Evolutionary conservation across 2,113 vertebrate species (phyloP), one percentile per base, ranked within the genome.

Genomic region (Hydrochoerus hydrochaeris): DNA sequence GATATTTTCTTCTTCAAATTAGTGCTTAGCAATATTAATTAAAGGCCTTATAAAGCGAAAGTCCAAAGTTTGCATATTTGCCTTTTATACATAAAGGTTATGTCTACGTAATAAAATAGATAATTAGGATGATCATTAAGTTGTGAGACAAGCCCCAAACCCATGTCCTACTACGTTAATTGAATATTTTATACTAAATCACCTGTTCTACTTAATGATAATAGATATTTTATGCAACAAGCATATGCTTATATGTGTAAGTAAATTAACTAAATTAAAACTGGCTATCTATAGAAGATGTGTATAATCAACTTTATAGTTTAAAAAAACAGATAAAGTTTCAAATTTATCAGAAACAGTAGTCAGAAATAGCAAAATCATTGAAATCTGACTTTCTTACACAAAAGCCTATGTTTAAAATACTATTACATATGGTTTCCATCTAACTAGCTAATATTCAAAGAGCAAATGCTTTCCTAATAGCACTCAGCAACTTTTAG

Each of bases 1-100:
- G 86, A 80, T 62, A 96, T 91, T 97, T 95, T 78, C 41, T 96
- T 93, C n/a, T 93, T 88, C 46, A 96, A 85, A 91, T 95, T 90
- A 94, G 44, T 90, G 65, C 49, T 95, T 93, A 60, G 12, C 17
- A 35, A 26, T 81, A 81, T 94, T 88, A 94, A 94, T 90, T n/a
- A 93, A 75, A 91, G 24, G 67, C 28, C 28, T 22, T 26, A 46
- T 85, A 81, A 84, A 88, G 20, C 7, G 13, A 46, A 90, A 91
- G 10, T 62, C 46, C 63, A 90, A 38, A 46, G 16, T 93, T 97
- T 96, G 62, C 2, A 62, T 87, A 85, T 90, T 96, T 85, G 22
- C 41, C 20, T 62, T 95, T 90, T 46, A 81, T 67, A 73, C 1
- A 67, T 62, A 85, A 84, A 88, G 86, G 35, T 88, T 85, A 95